A percentile compares a stretch with the other conserved stretches of the same genome.
phyloP scores from a whole-genome alignment of 2,888 invertebrate species.

The Acanthoscelides obtectus region DNA sequence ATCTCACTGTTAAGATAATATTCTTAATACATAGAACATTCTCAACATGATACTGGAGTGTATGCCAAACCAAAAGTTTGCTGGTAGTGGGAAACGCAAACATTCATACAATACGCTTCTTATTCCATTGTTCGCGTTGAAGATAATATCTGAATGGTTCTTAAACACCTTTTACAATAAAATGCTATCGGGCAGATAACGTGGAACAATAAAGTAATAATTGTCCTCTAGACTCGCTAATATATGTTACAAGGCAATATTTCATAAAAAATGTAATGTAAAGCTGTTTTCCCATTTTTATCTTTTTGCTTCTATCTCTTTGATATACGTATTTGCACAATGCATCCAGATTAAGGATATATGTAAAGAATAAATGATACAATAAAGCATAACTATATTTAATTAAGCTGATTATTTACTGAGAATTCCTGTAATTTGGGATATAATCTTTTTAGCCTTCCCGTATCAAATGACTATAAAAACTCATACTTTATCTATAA shows the following conservation, averaged over 20 bases:
- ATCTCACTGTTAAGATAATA: too few relatives aligned
- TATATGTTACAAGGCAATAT: slow-evolving; percentile 9
- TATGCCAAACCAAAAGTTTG: neutral
- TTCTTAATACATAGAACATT: too few relatives aligned
- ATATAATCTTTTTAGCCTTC: too few relatives aligned
- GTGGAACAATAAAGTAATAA: neutral
- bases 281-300: neutral
- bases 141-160: neutral
- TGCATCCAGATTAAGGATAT: neutral
- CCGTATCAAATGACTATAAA: too few relatives aligned
- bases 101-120: neutral
- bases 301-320: neutral
- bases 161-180: neutral
- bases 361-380: neutral
- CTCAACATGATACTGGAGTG: neutral
- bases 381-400: too few relatives aligned
- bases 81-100: neutral
- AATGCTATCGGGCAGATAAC: neutral
- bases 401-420: too few relatives aligned
- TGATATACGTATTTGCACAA: neutral
- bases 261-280: slow-evolving; percentile 1
- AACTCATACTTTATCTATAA: too few relatives aligned
- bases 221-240: neutral
- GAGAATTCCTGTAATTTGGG: too few relatives aligned
- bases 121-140: neutral